A percentile compares a stretch with the other conserved stretches of the same genome.
Evolutionary conservation across 2,888 invertebrate species (phyloP).

Genomic region (Drosophila vallismaia): DNA sequence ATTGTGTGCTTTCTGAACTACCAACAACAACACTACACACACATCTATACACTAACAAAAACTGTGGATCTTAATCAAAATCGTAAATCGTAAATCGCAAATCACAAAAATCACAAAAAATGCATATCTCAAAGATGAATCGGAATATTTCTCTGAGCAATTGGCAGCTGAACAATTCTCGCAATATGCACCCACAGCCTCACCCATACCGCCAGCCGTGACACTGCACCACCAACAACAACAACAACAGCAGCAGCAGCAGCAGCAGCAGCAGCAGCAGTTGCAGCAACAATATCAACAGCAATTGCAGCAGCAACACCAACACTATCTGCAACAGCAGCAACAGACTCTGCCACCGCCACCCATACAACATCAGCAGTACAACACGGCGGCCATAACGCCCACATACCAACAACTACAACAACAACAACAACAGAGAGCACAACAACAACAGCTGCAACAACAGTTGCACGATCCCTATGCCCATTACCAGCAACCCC

Average conservation of each 20-base stretch:
- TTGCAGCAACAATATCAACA: conserved; percentile 54
- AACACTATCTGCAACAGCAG: conserved; percentile 74
- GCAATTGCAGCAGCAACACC: conserved; percentile 53
- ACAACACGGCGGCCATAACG: conserved; percentile 83
- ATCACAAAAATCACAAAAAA: conserved; percentile 12
- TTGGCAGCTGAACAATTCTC: conserved; percentile 84
- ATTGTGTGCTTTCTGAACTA: conserved; percentile 71
- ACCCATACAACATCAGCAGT: conserved; percentile 83
- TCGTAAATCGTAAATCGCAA: conserved; percentile 8
- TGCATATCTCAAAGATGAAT: conserved; percentile 77
- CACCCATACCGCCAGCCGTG: conserved; percentile 60
- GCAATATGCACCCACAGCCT: conserved; percentile 83
- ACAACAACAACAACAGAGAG: conserved; percentile 67
- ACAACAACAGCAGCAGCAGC: conserved; percentile 55
- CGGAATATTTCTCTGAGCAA: conserved; percentile 84
- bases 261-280: conserved; percentile 51
- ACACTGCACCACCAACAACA: conserved; percentile 62
- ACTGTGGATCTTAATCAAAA: conserved; percentile 40
- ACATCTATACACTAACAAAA: conserved; percentile 39
- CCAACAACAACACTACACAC: conserved; percentile 43
- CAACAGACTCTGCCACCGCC: conserved; percentile 82
- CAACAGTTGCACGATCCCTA: conserved; percentile 66
- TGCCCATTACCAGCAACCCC: conserved; percentile 70
- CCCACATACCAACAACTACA: conserved; percentile 81
- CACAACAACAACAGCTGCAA: conserved; percentile 59